Conservation (phyloP, 2,797 vertebrate genomes). For the Oreochromis grahami region DNA sequence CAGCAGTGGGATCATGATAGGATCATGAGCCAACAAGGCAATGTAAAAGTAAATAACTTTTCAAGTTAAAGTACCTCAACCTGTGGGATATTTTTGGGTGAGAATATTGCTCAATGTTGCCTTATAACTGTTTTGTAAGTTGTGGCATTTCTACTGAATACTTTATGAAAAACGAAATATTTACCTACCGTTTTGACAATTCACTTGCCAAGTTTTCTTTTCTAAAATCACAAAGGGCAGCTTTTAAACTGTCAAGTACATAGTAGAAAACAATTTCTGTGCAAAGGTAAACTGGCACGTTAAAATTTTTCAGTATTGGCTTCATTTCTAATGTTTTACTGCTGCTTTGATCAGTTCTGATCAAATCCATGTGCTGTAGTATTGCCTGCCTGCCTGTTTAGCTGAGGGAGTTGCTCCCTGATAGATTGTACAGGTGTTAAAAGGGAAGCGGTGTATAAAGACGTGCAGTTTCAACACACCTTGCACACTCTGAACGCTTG, state of each 20-base stretch:
- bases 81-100: background rate
- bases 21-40: background rate
- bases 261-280: background rate
- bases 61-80: background rate
- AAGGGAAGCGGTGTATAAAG: background rate
- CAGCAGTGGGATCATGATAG: background rate
- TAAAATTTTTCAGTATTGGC: background rate
- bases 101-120: background rate
- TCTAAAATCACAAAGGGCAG: background rate
- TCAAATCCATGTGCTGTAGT: background rate
- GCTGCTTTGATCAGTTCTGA: background rate
- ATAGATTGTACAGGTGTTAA: background rate
- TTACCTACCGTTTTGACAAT: background rate
- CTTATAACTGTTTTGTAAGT: background rate
- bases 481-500: background rate
- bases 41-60: slow-evolving; percentile 3
- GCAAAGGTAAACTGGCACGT: background rate
- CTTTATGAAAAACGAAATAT: slow-evolving; percentile 4
- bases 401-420: background rate
- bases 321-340: background rate
- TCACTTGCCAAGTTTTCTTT: background rate
- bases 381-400: background rate
- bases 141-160: background rate
- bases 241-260: background rate
- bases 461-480: background rate